Conservation (phyloP, 1,140 invertebrate genomes). For the Nylanderia fulva region DNA sequence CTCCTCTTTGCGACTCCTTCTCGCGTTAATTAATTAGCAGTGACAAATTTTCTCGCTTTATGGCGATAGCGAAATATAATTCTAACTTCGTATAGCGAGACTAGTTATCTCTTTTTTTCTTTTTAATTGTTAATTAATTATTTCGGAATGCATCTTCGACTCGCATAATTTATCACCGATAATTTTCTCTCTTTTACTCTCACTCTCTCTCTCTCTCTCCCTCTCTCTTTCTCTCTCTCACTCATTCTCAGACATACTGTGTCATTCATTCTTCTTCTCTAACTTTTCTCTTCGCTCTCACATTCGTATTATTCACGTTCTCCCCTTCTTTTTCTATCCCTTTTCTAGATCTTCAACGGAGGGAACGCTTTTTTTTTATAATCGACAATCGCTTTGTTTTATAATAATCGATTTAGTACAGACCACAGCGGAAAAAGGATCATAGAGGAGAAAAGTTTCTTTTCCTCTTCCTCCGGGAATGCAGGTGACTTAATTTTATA, state of each 20-base stretch:
- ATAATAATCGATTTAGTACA: slow-evolving; percentile 16
- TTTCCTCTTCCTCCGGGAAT: slow-evolving; percentile 4
- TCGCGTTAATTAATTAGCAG: slow-evolving; percentile 32
- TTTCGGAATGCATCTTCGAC: slow-evolving; percentile 69
- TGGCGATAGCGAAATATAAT: slow-evolving; percentile 64
- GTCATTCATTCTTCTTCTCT: slow-evolving; percentile 18
- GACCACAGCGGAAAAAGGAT: slow-evolving; percentile 25
- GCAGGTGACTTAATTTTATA: slow-evolving; percentile 44
- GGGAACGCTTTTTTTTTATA: slow-evolving; percentile 13
- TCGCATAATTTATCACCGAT: slow-evolving; percentile 47
- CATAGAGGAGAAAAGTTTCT: slow-evolving; percentile 13
- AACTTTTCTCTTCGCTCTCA: not conserved
- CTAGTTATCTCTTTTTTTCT: slow-evolving; percentile 32
- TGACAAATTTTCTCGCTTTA: slow-evolving; percentile 57
- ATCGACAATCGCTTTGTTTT: slow-evolving; percentile 13
- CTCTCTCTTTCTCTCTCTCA: slow-evolving; percentile 29
- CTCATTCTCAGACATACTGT: slow-evolving; percentile 32
- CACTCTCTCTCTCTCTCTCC: slow-evolving; percentile 32
- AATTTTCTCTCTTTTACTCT: slow-evolving; percentile 33
- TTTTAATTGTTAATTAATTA: slow-evolving; percentile 56
- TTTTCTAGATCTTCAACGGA: slow-evolving; percentile 22
- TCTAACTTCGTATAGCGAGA: slow-evolving; percentile 64
- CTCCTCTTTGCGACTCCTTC: slow-evolving; percentile 28
- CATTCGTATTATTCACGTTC: slow-evolving; percentile 11
- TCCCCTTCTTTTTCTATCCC: slow-evolving; percentile 24